Conservation (phyloP, 2,113 vertebrate species). For the Labeo rohita region DNA sequence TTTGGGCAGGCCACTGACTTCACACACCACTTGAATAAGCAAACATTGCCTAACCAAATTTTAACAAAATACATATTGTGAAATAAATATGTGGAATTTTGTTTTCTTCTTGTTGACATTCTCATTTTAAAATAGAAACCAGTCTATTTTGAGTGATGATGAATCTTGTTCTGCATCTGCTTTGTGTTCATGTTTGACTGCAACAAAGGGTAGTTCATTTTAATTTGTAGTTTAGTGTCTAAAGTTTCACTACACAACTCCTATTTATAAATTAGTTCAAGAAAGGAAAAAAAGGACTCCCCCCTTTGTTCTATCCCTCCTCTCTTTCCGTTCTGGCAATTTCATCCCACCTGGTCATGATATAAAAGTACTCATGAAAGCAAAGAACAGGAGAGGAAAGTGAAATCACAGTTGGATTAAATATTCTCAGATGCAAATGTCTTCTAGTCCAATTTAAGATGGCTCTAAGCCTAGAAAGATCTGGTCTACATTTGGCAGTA, state of each 20-base stretch:
- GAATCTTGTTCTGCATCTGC: neutral
- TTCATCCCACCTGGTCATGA: neutral
- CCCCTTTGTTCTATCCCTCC: neutral
- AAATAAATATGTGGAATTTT: conserved; percentile 5
- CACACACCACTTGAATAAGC: neutral
- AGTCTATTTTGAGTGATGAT: neutral
- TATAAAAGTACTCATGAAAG: neutral
- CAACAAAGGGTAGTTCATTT: neutral
- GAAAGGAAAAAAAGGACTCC: neutral
- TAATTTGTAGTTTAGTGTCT: neutral
- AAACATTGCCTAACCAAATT: neutral
- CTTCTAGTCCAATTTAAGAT: neutral
- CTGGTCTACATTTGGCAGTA: neutral
- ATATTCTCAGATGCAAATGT: neutral
- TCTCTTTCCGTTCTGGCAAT: neutral
- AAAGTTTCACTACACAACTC: neutral
- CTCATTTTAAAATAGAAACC: neutral
- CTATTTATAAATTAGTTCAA: conserved; percentile 4
- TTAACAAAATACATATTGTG: neutral
- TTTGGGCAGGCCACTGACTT: conserved; percentile 8
- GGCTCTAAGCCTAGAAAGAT: neutral
- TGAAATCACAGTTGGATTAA: conserved; percentile 13
- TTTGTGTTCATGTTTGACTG: neutral
- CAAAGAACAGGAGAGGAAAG: neutral
- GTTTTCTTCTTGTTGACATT: neutral